Conservation (phyloP, 1,140 invertebrate genomes). For the Tetranychus urticae region DNA sequence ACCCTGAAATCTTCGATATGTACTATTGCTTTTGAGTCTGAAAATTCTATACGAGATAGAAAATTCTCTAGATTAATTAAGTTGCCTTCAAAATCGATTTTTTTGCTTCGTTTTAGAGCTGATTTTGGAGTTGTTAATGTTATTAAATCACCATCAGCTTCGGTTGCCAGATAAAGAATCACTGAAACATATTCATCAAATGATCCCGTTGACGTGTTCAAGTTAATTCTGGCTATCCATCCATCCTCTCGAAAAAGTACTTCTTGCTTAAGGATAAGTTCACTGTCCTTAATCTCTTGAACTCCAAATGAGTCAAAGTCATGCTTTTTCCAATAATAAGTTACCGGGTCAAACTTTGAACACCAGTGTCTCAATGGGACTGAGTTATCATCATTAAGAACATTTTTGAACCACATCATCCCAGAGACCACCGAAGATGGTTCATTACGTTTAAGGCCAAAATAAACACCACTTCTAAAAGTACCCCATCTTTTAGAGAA, state of each 20-base stretch:
- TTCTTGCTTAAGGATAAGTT: slow-evolving; percentile 49
- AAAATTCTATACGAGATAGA: neutral
- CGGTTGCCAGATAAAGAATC: slow-evolving; percentile 25
- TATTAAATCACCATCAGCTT: slow-evolving; percentile 6
- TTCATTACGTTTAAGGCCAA: slow-evolving; percentile 61
- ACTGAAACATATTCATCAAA: slow-evolving; percentile 19
- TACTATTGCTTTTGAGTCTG: neutral
- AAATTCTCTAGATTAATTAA: neutral
- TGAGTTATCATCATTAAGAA: slow-evolving; percentile 17
- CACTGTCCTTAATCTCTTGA: slow-evolving; percentile 62
- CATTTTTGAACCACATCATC: slow-evolving; percentile 80
- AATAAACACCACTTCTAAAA: slow-evolving; percentile 24
- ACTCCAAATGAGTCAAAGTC: slow-evolving; percentile 76
- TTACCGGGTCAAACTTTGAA: slow-evolving; percentile 58
- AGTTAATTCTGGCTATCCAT: slow-evolving; percentile 63
- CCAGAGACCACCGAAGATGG: slow-evolving; percentile 66
- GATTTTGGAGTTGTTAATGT: slow-evolving; percentile 16
- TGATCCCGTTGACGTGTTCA: slow-evolving; percentile 20
- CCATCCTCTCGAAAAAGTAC: slow-evolving; percentile 61
- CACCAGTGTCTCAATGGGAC: slow-evolving; percentile 56
- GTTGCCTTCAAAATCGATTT: neutral
- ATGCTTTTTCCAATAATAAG: slow-evolving; percentile 68
- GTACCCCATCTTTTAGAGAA: slow-evolving; percentile 18
- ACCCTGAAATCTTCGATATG: slow-evolving; percentile 50
- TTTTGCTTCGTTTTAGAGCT: neutral